Evolutionary conservation across 2,113 vertebrate genomes (phyloP).

Genomic region (Larimichthys polyactis): DNA sequence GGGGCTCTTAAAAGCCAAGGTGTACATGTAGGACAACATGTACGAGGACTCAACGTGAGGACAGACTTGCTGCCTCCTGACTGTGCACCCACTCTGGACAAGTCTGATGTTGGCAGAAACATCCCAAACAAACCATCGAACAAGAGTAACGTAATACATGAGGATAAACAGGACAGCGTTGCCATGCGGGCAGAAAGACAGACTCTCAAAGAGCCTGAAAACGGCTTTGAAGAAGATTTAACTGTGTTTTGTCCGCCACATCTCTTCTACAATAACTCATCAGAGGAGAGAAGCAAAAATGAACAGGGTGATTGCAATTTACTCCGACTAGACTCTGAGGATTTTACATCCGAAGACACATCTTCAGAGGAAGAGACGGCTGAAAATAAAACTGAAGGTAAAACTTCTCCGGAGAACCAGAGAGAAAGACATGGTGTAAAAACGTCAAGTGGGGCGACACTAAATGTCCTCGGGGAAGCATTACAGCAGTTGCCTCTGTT

Average conservation of each 20-base stretch:
- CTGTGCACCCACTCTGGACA: constrained; percentile 9
- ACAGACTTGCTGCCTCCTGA: constrained; percentile 10
- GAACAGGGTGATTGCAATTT: constrained; percentile 24
- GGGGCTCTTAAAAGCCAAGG: not conserved
- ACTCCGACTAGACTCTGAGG: constrained; percentile 35
- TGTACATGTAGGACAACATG: not conserved
- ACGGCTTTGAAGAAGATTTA: constrained; percentile 57
- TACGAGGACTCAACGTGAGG: constrained; percentile 1
- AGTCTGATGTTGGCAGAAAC: constrained; percentile 32
- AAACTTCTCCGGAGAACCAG: not conserved
- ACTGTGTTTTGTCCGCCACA: constrained; percentile 87
- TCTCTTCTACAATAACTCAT: constrained; percentile 85
- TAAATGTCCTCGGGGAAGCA: constrained; percentile 48
- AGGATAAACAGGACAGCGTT: constrained; percentile 8
- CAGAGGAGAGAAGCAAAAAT: constrained; percentile 43
- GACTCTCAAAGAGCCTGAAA: constrained; percentile 9
- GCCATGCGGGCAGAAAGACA: constrained; percentile 28
- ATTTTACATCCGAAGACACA: constrained; percentile 52
- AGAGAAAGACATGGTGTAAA: not conserved
- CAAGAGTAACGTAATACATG: not conserved
- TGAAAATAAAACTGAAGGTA: constrained; percentile 10
- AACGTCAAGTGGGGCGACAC: constrained; percentile 11
- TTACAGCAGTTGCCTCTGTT: constrained; percentile 88
- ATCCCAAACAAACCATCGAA: constrained; percentile 14
- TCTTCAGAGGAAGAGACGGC: constrained; percentile 47